Evolutionary conservation across 2,113 vertebrate genomes (phyloP), one percentile per base, ranked within the genome.

Genomic region (Amblyopsis rosae): DNA sequence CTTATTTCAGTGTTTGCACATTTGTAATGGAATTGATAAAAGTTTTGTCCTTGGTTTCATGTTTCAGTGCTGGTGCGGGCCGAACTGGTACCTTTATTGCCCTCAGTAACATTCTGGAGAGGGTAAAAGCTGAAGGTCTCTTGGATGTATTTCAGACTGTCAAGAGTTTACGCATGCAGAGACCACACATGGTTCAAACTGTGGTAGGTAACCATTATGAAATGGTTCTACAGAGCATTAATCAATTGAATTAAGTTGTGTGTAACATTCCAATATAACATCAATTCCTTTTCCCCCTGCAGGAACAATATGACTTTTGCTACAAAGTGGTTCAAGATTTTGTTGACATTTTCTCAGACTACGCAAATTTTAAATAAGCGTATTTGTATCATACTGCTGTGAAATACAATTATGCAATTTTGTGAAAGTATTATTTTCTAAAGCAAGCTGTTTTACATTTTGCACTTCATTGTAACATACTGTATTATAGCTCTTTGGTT

Each of bases 321-420:
- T 99, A 99, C 94, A 95, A 93, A 94, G 98, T 99, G 95, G 98
- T 99, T 93, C 96, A 98, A 94, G 98, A 99, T 88, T 99, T 97
- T 93, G 96, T 99, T 62, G 97, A 99, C 92, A 99, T 99, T 87
- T 99, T 95, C 92, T 99, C 98, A 8, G 98, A 99, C 93, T 99
- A 99, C 84, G 98, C 98, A 90, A 99, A 99, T 90, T 99, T 99
- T 88, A 99, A 99, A 93, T 99, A 93, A 96, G 80, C 26, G 81
- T 88, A 92, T 88, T 91, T 93, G 91, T 92, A 84, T 75, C 60
- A 83, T 83, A 8, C 46, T 55, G 59, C 32, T 63, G 73, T 71
- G 60, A 63, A 59, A 75, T 72, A 10, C 60, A 71, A 62, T 73
- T 82, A 82, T 88, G 82, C 83, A 85, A 84, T 75, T 82, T 81